These are phyloP conservation scores for Tretioscincus oriximinensis DNA, from an alignment of 2,113 vertebrate species.

Conservation along the genomic window DNA sequence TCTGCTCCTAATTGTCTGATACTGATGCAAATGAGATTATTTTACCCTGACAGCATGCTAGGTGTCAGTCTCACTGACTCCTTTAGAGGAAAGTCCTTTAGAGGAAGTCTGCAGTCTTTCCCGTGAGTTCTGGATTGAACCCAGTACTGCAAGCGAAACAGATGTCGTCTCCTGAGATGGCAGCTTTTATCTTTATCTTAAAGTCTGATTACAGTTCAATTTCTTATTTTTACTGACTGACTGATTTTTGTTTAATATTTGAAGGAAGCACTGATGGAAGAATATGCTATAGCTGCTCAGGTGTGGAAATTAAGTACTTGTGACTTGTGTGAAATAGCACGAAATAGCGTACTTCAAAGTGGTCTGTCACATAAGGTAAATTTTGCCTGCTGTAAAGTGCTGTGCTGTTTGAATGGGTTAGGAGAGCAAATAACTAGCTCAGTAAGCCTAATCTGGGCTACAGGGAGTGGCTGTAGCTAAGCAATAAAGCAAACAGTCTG, in stretches of 20 bases:
- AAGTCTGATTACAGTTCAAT: conserved; percentile 1
- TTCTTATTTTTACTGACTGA: not conserved
- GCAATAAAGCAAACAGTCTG: too few species aligned
- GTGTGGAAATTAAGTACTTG: conserved; percentile 98
- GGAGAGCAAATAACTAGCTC: not conserved
- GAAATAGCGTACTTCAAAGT: conserved; percentile 95
- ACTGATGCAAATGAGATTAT: too few species aligned
- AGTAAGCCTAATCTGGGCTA: not conserved
- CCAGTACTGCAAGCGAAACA: too few species aligned
- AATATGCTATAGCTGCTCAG: conserved; percentile 97
- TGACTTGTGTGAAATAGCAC: conserved; percentile 93
- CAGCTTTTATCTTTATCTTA: not conserved
- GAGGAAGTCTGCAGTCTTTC: too few species aligned
- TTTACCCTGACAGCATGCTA: too few species aligned
- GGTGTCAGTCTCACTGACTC: too few species aligned
- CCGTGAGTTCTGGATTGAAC: too few species aligned
- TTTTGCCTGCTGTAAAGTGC: not conserved
- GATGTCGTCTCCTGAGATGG: too few species aligned
- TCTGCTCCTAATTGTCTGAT: too few species aligned
- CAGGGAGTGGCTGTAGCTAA: too few species aligned
- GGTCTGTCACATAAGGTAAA: conserved; percentile 91
- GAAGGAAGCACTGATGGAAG: conserved; percentile 94
- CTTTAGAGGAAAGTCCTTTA: too few species aligned
- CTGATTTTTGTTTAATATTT: conserved; percentile 43
- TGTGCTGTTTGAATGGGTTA: not conserved